Evolutionary conservation across 1,140 invertebrate species (phyloP).

Genomic region (Philotrypesis tridentata): DNA sequence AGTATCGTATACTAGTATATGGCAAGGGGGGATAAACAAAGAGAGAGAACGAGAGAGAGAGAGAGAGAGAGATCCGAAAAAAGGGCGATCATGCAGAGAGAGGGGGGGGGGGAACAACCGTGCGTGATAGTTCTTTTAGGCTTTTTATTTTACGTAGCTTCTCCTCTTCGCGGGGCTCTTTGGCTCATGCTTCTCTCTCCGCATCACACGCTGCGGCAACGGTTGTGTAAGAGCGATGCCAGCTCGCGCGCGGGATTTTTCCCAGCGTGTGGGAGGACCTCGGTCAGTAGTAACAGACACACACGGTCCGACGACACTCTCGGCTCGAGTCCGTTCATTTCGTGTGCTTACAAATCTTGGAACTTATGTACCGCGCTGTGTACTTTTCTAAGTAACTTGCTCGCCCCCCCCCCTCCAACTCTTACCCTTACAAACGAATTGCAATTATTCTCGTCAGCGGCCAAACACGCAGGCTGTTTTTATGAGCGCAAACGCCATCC

Average conservation of each 20-base stretch:
- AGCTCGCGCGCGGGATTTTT: neutral
- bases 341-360: no score
- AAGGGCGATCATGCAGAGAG: neutral
- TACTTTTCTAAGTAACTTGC: no score
- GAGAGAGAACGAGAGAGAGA: neutral
- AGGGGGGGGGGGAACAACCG: neutral
- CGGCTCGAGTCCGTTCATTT: neutral
- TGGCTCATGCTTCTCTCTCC: neutral
- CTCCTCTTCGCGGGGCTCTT: neutral
- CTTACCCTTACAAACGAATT: no score
- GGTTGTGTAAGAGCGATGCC: neutral
- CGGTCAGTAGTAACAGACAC: neutral
- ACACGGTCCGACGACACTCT: neutral
- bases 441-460: no score
- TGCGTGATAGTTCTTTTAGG: neutral
- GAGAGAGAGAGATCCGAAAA: neutral
- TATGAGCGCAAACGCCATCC: no score
- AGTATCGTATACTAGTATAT: neutral
- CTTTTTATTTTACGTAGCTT: neutral
- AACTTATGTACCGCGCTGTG: no score
- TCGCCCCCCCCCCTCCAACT: no score
- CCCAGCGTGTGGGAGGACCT: neutral
- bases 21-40: neutral
- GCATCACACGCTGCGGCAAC: no score
- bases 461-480: no score